Evolutionary conservation across 2,113 vertebrate species (phyloP).

Genomic region (Aythya baeri): DNA sequence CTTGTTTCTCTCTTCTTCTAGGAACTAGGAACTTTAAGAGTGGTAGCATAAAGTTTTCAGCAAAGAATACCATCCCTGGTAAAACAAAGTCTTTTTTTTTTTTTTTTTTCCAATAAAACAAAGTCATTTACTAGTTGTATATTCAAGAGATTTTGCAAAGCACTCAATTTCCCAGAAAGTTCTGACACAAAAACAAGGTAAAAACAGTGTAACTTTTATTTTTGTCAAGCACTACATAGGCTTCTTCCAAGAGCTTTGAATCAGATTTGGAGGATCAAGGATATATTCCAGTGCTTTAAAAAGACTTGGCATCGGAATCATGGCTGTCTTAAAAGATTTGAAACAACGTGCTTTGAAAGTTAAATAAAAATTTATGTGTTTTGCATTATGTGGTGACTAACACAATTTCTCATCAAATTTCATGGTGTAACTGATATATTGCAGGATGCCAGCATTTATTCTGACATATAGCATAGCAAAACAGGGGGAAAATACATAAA

Average conservation of each 20-base stretch:
- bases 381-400: not conserved
- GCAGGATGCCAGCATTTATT: not conserved
- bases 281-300: not conserved
- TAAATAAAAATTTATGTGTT: not conserved
- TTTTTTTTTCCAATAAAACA: not conserved
- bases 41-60: not conserved
- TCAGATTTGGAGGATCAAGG: not conserved
- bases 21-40: not conserved
- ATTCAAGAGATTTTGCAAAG: not conserved
- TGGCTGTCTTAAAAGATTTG: not conserved
- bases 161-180: not conserved
- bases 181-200: not conserved
- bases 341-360: not conserved
- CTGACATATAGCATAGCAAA: not conserved
- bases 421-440: not conserved
- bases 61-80: not conserved
- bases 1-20: too few relatives aligned
- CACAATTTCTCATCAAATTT: not conserved
- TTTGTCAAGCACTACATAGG: not conserved
- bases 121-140: not conserved
- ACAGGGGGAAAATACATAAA: rapidly evolving
- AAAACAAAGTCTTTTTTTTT: not conserved
- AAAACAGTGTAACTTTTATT: not conserved
- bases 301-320: not conserved
- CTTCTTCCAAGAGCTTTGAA: not conserved